Conservation (phyloP, 1,140 invertebrate species). For the Meloidogyne exigua region DNA sequence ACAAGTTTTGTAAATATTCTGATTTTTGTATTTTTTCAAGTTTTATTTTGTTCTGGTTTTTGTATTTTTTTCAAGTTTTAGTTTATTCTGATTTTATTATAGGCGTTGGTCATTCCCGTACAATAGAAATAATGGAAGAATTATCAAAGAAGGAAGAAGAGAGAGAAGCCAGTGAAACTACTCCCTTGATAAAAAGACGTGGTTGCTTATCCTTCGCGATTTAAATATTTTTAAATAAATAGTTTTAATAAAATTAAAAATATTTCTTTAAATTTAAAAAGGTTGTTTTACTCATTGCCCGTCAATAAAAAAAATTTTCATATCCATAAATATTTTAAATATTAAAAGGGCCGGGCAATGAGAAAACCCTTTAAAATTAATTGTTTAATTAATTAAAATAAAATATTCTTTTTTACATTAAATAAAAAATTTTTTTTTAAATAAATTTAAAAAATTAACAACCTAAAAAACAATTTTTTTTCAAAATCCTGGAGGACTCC, state of each 20-base stretch:
- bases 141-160: conserved; percentile 48
- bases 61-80: too few species aligned
- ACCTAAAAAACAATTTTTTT: not conserved
- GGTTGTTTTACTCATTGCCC: conserved; percentile 1
- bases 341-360: not conserved
- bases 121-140: conserved; percentile 63
- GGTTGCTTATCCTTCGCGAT: conserved; percentile 54
- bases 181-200: conserved; percentile 57
- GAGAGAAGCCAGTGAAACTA: conserved; percentile 49
- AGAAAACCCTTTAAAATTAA: not conserved
- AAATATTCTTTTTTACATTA: too few species aligned
- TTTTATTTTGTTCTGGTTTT: not conserved
- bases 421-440: too few species aligned
- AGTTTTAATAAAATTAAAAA: not conserved
- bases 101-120: conserved; percentile 61
- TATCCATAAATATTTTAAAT: not conserved
- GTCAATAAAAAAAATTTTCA: not conserved
- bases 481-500: conserved; percentile 59
- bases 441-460: too few species aligned
- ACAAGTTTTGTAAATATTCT: not conserved
- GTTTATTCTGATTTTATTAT: not conserved
- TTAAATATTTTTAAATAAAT: not conserved
- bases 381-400: too few species aligned
- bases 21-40: not conserved
- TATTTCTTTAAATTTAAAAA: not conserved